Evolutionary conservation across 2,113 vertebrate genomes (phyloP), one percentile per base, ranked within the genome.

Genomic region (Marcusenius ussheri): DNA sequence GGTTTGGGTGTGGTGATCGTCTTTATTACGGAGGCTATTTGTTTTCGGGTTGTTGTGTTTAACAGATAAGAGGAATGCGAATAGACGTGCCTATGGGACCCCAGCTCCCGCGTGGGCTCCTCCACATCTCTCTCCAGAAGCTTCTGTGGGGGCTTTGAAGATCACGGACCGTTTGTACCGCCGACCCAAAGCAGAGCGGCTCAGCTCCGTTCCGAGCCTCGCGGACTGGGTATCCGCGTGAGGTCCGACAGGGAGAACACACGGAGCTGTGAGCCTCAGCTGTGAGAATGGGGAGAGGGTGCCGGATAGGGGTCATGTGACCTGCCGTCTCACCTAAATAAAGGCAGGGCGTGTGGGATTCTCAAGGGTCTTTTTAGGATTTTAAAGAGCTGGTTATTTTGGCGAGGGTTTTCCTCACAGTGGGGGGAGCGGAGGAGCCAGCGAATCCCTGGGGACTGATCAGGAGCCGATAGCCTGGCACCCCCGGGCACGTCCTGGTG

Each of bases 101-200:
- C 13, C 13, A 51, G 15, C n/a, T 21, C 77, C n/a, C 66, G 13
- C n/a, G 31, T 77, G 88, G n/a, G 10, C 31, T 51, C 49, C 10
- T 39, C 35, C 66, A 21, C 66, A 21, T 53, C 49, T 53, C 31
- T 83, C 49, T 89, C 50, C 39, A 83, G 39, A 53, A 53, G 35
- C 47, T 89, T 31, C 87, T 58, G 47, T 24, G 31, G 47, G 46
- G 74, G 15, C 70, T 77, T 80, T 89, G 88, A 89, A 74, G 62
- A n/a, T n/a, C 45, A 31, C 7, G 45, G 7, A 7, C 56, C 45
- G 39, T n/a, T 70, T 88, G 56, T 88, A 5, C 88, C 31, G 62
- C 39, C 10, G 13, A 17, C 9, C 74, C 42, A 19, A 47, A 49
- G 39, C n/a, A 27, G n/a, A 31, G 47, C 7, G 19, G 13, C 62